Evolutionary conservation across 2,797 vertebrate genomes (phyloP).

Genomic region (Urophycis tenuis): DNA sequence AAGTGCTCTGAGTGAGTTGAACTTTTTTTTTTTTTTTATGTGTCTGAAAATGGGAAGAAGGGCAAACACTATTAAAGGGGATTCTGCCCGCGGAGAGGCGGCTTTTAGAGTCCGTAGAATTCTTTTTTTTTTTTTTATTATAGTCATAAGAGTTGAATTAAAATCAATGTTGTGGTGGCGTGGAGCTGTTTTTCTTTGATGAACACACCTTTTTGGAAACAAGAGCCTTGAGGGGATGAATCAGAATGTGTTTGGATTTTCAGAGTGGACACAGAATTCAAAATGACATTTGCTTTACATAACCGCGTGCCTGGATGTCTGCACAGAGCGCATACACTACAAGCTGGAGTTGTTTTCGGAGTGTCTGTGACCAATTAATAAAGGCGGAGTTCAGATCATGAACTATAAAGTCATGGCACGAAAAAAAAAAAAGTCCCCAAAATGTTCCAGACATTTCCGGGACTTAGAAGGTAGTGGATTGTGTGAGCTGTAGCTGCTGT

Average conservation of each 20-base stretch:
- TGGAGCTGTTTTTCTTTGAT: constrained; percentile 22
- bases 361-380: constrained; percentile 5
- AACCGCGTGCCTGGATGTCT: not conserved
- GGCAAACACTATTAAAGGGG: constrained; percentile 17
- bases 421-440: not conserved
- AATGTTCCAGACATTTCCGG: constrained; percentile 4
- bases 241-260: not conserved
- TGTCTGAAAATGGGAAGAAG: constrained; percentile 30
- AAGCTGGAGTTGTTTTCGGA: not conserved
- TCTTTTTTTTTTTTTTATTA: not conserved
- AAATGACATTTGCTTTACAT: constrained; percentile 2
- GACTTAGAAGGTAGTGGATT: not conserved
- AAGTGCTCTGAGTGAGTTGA: constrained; percentile 41
- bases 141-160: not conserved
- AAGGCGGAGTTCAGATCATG: constrained; percentile 1
- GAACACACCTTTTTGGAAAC: constrained; percentile 27
- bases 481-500: not conserved
- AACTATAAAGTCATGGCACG: constrained; percentile 3
- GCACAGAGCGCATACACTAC: not conserved
- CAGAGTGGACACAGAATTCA: not conserved
- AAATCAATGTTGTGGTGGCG: not conserved
- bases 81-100: not conserved
- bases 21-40: not conserved
- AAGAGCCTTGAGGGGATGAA: not conserved
- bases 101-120: not conserved